phyloP scores from a whole-genome alignment of 2,888 invertebrate genomes.

The Rutpela maculata region DNA sequence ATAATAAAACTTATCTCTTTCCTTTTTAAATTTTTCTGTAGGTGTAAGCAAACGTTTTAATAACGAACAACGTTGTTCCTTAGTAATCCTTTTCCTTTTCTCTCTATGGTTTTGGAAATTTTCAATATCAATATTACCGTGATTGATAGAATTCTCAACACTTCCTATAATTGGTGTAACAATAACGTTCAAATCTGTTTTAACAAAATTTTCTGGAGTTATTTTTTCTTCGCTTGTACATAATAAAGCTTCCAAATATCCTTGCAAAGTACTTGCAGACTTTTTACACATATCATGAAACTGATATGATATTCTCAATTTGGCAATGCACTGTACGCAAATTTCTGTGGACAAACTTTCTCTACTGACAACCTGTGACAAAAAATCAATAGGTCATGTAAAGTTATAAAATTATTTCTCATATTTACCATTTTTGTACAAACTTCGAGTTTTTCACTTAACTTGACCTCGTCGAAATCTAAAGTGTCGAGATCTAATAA shows the following conservation, averaged over 20 bases:
- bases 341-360: slow-evolving; percentile 70
- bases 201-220: slow-evolving; percentile 61
- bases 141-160: slow-evolving; percentile 33
- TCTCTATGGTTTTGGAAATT: slow-evolving; percentile 44
- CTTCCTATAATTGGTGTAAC: slow-evolving; percentile 59
- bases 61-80: slow-evolving; percentile 70
- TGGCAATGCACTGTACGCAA: slow-evolving; percentile 70
- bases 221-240: slow-evolving; percentile 60
- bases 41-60: slow-evolving; percentile 67
- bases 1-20: slow-evolving; percentile 51
- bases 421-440: slow-evolving; percentile 72
- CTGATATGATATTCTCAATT: slow-evolving; percentile 70
- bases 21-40: slow-evolving; percentile 55
- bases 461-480: slow-evolving; percentile 69
- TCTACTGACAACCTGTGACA: slow-evolving; percentile 68
- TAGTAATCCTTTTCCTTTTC: slow-evolving; percentile 68
- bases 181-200: slow-evolving; percentile 66
- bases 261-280: slow-evolving; percentile 69
- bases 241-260: slow-evolving; percentile 68
- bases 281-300: slow-evolving; percentile 71
- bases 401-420: slow-evolving; percentile 46
- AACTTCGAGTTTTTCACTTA: slow-evolving; percentile 70
- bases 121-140: slow-evolving; percentile 43
- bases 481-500: slow-evolving; percentile 68
- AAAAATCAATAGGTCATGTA: slow-evolving; percentile 71